These are phyloP conservation scores for Zhuqinia jingwanae DNA, from an alignment of 2,888 invertebrate genomes.

Conservation along the genomic window DNA sequence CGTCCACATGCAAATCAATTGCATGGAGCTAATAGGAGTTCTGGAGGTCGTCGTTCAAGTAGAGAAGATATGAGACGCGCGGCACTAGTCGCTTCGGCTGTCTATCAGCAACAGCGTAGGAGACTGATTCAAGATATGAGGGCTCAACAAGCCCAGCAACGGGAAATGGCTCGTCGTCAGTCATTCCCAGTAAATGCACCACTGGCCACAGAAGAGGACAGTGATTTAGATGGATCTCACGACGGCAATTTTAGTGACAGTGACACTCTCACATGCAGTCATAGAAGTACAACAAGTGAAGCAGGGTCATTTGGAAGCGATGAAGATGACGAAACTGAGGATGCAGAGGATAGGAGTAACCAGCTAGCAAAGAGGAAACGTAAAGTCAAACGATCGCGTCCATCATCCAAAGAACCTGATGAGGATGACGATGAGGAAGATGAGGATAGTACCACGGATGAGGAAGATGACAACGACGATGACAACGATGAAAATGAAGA, in stretches of 20 bases:
- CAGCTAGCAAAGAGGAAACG: conserved; percentile 25
- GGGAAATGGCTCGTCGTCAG: background rate
- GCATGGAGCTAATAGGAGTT: conserved; percentile 43
- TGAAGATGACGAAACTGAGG: conserved; percentile 38
- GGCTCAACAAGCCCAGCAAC: conserved; percentile 36
- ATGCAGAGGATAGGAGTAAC: conserved; percentile 44
- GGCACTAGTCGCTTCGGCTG: conserved; percentile 38
- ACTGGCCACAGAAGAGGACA: conserved; percentile 57
- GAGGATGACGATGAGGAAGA: conserved; percentile 34
- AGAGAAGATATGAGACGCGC: conserved; percentile 59
- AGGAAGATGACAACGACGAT: conserved; percentile 48
- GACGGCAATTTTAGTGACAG: conserved; percentile 34
- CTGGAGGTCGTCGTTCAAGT: conserved; percentile 54
- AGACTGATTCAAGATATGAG: conserved; percentile 54
- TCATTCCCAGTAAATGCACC: conserved; percentile 42
- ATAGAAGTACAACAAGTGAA: conserved; percentile 53
- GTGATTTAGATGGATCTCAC: conserved; percentile 52
- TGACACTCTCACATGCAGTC: conserved; percentile 47
- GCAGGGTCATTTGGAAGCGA: conserved; percentile 37
- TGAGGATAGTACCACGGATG: conserved; percentile 24
- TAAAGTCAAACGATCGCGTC: conserved; percentile 14
- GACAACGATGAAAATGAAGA: conserved; percentile 29
- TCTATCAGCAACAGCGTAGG: conserved; percentile 52
- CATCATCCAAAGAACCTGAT: conserved; percentile 15
- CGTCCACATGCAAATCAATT: conserved; percentile 18